phyloP scores from a whole-genome alignment of 2,797 vertebrate genomes.

The Enteromius fasciolatus region DNA sequence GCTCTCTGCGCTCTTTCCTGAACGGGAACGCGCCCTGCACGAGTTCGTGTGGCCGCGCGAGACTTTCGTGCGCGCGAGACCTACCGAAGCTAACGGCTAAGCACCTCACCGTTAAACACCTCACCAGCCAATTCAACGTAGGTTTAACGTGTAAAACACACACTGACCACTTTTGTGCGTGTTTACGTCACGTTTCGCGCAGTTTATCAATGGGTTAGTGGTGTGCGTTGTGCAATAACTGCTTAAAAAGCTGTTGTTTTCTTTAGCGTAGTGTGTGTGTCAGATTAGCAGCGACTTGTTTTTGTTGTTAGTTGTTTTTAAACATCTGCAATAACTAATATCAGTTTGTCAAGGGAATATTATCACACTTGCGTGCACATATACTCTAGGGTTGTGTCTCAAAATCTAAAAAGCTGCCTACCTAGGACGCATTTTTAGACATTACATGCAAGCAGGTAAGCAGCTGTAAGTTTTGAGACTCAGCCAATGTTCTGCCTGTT shows the following conservation, averaged over 20 bases:
- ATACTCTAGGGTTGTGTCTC: neutral
- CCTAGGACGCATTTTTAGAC: neutral
- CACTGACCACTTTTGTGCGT: neutral
- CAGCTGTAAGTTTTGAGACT: neutral
- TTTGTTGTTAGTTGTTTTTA: neutral
- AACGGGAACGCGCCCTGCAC: neutral
- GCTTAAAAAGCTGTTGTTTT: constrained; percentile 12
- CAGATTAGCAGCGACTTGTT: neutral
- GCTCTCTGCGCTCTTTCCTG: constrained; percentile 38
- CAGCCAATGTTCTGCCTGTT: neutral
- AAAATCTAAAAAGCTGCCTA: neutral
- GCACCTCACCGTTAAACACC: constrained; percentile 8
- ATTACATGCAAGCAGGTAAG: neutral
- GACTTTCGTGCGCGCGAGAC: constrained; percentile 20
- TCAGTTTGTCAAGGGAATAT: neutral
- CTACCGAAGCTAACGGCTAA: constrained; percentile 43
- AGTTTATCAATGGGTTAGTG: neutral
- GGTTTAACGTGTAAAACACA: constrained; percentile 27
- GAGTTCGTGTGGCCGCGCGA: constrained; percentile 31
- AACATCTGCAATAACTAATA: neutral
- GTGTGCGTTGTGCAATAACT: neutral
- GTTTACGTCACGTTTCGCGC: neutral
- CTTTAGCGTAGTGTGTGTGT: constrained; percentile 12
- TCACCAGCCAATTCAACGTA: constrained; percentile 9
- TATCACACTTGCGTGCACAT: neutral